phyloP scores from a whole-genome alignment of 2,888 invertebrate genomes.

The Sphinx pinastri region DNA sequence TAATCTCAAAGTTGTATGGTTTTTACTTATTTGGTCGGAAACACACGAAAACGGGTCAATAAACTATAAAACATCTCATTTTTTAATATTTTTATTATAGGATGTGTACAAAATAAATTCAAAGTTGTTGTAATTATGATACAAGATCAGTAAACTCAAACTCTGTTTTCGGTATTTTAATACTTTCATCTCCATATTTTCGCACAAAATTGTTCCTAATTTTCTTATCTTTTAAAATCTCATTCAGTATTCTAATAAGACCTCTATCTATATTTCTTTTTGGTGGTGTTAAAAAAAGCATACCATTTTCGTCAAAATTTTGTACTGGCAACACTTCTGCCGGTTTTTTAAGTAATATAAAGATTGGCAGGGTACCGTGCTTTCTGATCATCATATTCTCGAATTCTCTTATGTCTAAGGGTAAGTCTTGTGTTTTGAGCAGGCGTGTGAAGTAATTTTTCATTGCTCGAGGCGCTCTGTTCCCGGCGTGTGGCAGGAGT shows the following conservation, averaged over 20 bases:
- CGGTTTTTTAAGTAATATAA: background rate
- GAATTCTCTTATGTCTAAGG: background rate
- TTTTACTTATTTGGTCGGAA: too few relatives aligned
- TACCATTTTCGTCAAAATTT: conserved; percentile 32
- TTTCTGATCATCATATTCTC: conserved; percentile 20
- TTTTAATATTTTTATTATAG: too few relatives aligned
- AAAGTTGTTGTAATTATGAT: background rate
- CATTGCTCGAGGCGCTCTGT: background rate
- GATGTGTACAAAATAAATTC: too few relatives aligned
- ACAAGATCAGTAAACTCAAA: conserved; percentile 12
- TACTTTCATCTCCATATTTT: background rate
- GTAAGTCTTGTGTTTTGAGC: background rate
- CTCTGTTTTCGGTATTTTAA: background rate
- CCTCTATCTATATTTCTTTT: conserved; percentile 10
- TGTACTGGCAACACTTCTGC: conserved; percentile 1
- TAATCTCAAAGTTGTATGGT: too few relatives aligned
- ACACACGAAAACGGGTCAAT: too few relatives aligned
- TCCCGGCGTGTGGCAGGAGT: background rate
- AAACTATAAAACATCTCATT: too few relatives aligned
- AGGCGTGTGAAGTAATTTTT: background rate
- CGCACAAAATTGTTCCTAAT: background rate
- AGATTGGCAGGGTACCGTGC: background rate
- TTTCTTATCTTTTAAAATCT: background rate
- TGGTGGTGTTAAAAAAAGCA: conserved; percentile 29
- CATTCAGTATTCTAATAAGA: background rate